These are phyloP conservation scores for Linyphia triangularis DNA, from an alignment of 2,888 invertebrate genomes.

Conservation along the genomic window DNA sequence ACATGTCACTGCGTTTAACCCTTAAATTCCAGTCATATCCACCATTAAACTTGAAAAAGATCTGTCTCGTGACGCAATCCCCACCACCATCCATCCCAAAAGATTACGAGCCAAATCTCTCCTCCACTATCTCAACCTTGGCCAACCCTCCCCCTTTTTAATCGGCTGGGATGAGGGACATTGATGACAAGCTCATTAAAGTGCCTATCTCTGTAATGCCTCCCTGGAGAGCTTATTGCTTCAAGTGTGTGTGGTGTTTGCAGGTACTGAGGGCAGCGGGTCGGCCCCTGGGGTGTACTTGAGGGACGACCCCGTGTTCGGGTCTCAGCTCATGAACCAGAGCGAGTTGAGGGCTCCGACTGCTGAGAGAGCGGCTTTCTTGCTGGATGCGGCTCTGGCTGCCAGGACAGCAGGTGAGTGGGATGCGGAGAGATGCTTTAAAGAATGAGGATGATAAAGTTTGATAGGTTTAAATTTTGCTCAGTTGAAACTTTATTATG, in stretches of 20 bases:
- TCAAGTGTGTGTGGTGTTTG: constrained; percentile 15
- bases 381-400: constrained; percentile 94
- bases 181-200: constrained; percentile 45
- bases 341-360: constrained; percentile 96
- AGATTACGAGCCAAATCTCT: too few species aligned
- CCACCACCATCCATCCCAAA: too few species aligned
- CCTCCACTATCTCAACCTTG: too few species aligned
- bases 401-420: constrained; percentile 80
- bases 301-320: constrained; percentile 93
- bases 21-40: too few species aligned
- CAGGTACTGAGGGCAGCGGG: constrained; percentile 76
- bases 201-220: not conserved
- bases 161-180: not conserved
- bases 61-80: too few species aligned
- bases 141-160: too few species aligned
- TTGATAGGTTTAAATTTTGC: not conserved
- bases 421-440: too few species aligned
- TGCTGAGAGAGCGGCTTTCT: constrained; percentile 96
- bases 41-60: too few species aligned
- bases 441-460: not conserved
- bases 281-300: constrained; percentile 91
- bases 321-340: constrained; percentile 91
- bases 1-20: too few species aligned
- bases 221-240: not conserved
- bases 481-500: not conserved